A percentile compares a stretch with the other conserved stretches of the same genome.
Evolutionary conservation across 2,797 vertebrate species (phyloP).

Genomic region (Hapalemur alaotrensis): DNA sequence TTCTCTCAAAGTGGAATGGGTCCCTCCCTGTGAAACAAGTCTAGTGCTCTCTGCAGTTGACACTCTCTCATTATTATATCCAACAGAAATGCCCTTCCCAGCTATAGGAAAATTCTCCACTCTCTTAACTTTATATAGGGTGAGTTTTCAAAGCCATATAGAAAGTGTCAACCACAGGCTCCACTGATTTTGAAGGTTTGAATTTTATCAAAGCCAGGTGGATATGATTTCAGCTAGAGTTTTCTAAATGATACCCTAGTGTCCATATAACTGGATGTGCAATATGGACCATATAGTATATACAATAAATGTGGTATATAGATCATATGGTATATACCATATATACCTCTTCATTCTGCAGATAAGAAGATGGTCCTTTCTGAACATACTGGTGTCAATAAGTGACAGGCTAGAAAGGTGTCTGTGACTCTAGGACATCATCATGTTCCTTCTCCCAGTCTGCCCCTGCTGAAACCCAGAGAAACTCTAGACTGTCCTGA

Average conservation of each 20-base stretch:
- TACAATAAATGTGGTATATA: neutral
- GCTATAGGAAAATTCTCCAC: slow-evolving; percentile 4
- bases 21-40: slow-evolving; percentile 38
- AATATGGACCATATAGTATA: neutral
- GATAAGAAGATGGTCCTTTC: neutral
- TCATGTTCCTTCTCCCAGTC: neutral
- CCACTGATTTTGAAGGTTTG: neutral
- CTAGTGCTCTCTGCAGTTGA: neutral
- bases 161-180: neutral
- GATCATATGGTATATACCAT: neutral
- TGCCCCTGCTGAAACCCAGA: neutral
- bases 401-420: neutral
- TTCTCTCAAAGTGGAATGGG: neutral
- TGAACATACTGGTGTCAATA: neutral
- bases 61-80: neutral
- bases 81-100: slow-evolving; percentile 34
- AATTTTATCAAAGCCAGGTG: slow-evolving; percentile 39
- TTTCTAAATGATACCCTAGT: slow-evolving; percentile 26
- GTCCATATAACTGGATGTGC: neutral
- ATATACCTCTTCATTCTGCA: neutral
- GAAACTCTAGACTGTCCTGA: neutral
- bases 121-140: slow-evolving; percentile 29
- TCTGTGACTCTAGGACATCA: neutral
- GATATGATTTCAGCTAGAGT: neutral
- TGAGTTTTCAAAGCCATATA: neutral